A percentile compares a stretch with the other conserved stretches of the same genome.
phyloP scores from a whole-genome alignment of 2,797 vertebrate genomes.

The Artibeus jamaicensis region DNA sequence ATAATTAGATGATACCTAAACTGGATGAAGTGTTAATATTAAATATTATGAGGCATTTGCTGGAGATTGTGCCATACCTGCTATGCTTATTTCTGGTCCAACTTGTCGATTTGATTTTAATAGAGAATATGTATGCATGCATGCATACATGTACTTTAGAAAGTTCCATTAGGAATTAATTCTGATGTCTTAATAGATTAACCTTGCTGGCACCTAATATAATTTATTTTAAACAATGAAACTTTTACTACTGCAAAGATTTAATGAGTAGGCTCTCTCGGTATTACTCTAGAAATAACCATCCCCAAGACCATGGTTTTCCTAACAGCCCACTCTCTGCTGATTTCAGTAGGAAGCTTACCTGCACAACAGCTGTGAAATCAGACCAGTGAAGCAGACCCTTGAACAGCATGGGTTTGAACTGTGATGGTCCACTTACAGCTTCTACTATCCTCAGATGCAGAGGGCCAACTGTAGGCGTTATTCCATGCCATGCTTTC shows the following conservation, averaged over 20 bases:
- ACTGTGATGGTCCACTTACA: background rate
- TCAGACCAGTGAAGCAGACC: background rate
- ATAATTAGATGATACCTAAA: constrained; percentile 69
- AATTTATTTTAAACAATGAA: constrained; percentile 51
- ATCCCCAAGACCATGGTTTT: background rate
- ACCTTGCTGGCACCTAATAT: constrained; percentile 44
- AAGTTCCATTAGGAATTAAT: constrained; percentile 60
- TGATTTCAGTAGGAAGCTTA: background rate
- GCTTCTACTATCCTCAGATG: background rate
- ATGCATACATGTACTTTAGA: background rate
- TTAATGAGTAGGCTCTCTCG: constrained; percentile 20
- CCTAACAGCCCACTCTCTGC: background rate
- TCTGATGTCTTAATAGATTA: constrained; percentile 60
- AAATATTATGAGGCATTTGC: constrained; percentile 54
- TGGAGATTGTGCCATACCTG: background rate
- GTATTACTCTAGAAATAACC: background rate
- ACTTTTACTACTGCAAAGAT: background rate
- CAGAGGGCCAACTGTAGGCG: too few species aligned
- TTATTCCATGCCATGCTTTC: background rate
- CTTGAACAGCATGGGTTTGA: background rate
- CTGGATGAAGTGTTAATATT: constrained; percentile 56
- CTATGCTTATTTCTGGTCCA: constrained; percentile 41
- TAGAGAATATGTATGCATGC: background rate
- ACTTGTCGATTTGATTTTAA: constrained; percentile 42
- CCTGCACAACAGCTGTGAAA: background rate